Conservation (phyloP, 2,797 vertebrate species). For the Chaenodraco wilsoni region DNA sequence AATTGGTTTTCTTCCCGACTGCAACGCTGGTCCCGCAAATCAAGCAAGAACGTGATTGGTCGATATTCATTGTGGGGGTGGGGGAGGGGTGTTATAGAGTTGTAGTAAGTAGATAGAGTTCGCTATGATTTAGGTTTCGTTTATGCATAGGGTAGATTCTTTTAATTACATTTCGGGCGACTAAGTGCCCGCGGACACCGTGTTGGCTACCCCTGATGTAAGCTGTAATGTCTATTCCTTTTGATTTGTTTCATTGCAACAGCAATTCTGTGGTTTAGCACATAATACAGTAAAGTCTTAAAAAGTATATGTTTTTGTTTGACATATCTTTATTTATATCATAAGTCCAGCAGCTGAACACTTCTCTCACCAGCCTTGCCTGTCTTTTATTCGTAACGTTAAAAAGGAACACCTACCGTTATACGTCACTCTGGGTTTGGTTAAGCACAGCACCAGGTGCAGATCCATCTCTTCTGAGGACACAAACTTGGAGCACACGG, state of each 20-base stretch:
- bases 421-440: slow-evolving; percentile 96
- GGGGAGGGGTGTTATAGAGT: too few relatives aligned
- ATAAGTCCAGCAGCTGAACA: background rate
- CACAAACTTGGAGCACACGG: slow-evolving; percentile 96
- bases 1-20: too few relatives aligned
- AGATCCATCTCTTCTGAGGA: slow-evolving; percentile 97
- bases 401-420: slow-evolving; percentile 86
- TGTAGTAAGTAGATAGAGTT: too few relatives aligned
- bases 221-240: slow-evolving; percentile 9
- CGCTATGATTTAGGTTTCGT: too few relatives aligned
- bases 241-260: too few relatives aligned
- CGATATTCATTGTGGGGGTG: too few relatives aligned
- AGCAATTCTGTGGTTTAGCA: background rate
- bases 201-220: too few relatives aligned
- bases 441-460: slow-evolving; percentile 96
- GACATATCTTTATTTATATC: background rate
- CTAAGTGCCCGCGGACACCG: too few relatives aligned
- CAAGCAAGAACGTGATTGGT: too few relatives aligned
- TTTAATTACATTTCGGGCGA: too few relatives aligned
- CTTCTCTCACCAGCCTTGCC: background rate
- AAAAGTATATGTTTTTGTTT: background rate
- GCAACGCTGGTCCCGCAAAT: too few relatives aligned
- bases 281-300: background rate
- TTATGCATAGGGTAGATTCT: too few relatives aligned
- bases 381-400: background rate